Percentiles rank a stretch among this genome's conserved stretches.
Evolutionary conservation across 2,797 vertebrate species (phyloP).

Genomic region (Cercopithecus mitis): DNA sequence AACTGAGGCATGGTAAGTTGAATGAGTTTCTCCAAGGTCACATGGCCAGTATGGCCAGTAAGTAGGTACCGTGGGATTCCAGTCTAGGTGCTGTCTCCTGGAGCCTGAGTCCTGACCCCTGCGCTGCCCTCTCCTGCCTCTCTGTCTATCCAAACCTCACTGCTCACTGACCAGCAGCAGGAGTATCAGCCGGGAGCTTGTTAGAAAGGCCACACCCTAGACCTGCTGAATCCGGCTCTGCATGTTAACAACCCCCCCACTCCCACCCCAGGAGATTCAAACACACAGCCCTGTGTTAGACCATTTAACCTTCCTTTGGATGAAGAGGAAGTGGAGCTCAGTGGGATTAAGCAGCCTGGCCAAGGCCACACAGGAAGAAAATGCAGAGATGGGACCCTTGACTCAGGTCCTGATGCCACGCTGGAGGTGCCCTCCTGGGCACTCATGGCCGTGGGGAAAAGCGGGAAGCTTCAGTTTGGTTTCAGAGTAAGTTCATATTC

Average conservation of each 20-base stretch:
- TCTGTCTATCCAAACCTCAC: not conserved
- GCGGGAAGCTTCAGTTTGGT: slow-evolving; percentile 42
- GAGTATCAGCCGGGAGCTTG: not conserved
- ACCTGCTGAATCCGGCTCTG: not conserved
- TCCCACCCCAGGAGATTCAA: not conserved
- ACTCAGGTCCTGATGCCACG: not conserved
- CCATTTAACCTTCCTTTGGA: not conserved
- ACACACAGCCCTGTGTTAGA: not conserved
- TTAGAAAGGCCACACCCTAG: not conserved
- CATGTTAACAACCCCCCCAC: not conserved
- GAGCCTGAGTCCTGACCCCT: not conserved
- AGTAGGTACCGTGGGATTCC: not conserved
- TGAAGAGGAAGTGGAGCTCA: not conserved
- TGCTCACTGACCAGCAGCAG: not conserved
- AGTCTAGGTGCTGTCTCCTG: not conserved
- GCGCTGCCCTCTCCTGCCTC: no score
- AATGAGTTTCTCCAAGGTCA: not conserved
- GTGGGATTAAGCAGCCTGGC: no score
- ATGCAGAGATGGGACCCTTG: no score
- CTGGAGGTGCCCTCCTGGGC: not conserved
- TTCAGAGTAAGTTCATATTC: not conserved
- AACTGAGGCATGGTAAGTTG: not conserved
- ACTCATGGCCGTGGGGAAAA: not conserved
- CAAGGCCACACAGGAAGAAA: not conserved
- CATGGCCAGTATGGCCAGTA: not conserved